Evolutionary conservation across 2,113 vertebrate genomes (phyloP).

Genomic region (Ptilorrhoa leucosticta): DNA sequence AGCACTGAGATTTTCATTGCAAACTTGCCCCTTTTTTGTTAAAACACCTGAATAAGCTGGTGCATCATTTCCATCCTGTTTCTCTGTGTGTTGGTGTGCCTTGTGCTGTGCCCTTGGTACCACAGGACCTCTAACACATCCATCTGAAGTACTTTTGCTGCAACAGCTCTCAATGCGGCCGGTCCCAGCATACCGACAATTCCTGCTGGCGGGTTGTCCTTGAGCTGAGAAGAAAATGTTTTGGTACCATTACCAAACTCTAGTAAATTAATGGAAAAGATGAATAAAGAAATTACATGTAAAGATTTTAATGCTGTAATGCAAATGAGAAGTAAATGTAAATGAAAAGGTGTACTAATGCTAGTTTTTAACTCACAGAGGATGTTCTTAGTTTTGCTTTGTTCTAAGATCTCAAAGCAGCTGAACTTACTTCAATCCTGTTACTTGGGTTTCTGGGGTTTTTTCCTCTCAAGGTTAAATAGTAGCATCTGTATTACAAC

Average conservation of each 20-base stretch:
- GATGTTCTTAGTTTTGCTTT: not conserved
- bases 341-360: not conserved
- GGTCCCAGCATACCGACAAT: not conserved
- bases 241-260: not conserved
- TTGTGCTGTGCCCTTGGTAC: not conserved
- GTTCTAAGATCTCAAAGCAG: not conserved
- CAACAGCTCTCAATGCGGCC: not conserved
- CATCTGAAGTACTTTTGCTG: not conserved
- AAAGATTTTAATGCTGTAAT: not conserved
- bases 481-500: not conserved
- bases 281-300: not conserved
- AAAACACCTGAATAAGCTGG: not conserved
- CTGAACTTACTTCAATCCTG: not conserved
- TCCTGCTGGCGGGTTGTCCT: not conserved
- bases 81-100: accelerated
- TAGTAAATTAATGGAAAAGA: not conserved
- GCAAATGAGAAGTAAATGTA: not conserved
- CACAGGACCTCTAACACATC: not conserved
- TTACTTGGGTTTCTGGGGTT: not conserved
- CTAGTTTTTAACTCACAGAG: not conserved
- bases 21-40: not conserved
- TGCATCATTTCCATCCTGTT: not conserved
- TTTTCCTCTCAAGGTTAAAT: not conserved
- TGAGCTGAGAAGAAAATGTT: not conserved
- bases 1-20: not conserved